Conservation (phyloP, 2,113 vertebrate species). For the Aldabrachelys gigantea region DNA sequence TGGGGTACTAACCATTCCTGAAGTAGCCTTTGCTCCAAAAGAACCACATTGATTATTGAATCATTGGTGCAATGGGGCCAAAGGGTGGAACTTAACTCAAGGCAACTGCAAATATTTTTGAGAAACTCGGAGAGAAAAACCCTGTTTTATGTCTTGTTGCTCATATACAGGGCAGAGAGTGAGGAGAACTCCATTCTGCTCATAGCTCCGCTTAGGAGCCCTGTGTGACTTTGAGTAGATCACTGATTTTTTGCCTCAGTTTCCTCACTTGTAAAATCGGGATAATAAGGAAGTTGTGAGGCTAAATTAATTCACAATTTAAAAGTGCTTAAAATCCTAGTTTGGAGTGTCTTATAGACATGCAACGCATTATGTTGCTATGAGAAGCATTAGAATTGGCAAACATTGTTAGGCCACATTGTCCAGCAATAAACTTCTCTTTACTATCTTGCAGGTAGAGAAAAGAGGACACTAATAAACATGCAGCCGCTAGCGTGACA, state of each 20-base stretch:
- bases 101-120: not conserved
- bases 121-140: not conserved
- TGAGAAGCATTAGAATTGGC: not conserved
- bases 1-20: not conserved
- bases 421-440: slow-evolving; percentile 11
- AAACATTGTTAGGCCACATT: not conserved
- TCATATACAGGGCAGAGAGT: not conserved
- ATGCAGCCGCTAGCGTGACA: not conserved
- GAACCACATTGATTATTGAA: not conserved
- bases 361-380: not conserved
- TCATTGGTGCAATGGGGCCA: not conserved
- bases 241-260: not conserved
- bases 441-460: not conserved
- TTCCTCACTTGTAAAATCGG: not conserved
- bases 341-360: not conserved
- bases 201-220: not conserved
- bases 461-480: not conserved
- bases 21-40: not conserved
- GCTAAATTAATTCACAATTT: not conserved
- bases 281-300: not conserved
- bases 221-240: not conserved
- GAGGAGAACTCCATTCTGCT: not conserved
- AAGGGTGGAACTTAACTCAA: not conserved
- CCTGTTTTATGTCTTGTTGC: not conserved
- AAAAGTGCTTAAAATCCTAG: not conserved